These are phyloP conservation scores for Ophioninae sp. DNA, from an alignment of 2,888 invertebrate genomes.

Conservation along the genomic window DNA sequence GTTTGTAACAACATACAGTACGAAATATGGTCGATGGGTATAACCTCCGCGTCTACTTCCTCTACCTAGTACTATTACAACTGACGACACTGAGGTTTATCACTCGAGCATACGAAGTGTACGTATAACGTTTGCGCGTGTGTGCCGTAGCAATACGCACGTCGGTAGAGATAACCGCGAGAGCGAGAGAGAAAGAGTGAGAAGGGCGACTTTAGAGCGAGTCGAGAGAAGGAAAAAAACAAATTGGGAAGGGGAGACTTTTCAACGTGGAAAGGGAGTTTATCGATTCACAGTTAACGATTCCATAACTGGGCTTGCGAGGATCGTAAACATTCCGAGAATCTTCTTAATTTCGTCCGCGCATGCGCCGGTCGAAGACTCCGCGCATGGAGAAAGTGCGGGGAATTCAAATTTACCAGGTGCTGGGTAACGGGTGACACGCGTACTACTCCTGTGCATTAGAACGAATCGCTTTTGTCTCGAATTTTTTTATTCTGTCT, in stretches of 20 bases:
- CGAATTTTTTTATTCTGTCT: too few relatives aligned
- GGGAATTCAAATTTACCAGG: background rate
- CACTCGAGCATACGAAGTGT: conserved; percentile 27
- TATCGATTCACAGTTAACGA: conserved; percentile 21
- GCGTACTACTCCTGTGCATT: too few relatives aligned
- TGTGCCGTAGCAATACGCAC: conserved; percentile 18
- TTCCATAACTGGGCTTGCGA: conserved; percentile 7
- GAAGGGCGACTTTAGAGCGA: conserved; percentile 13
- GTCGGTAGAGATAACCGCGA: conserved; percentile 54
- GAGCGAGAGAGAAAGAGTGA: background rate
- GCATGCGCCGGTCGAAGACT: background rate
- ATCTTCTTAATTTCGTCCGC: background rate
- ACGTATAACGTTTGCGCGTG: conserved; percentile 6
- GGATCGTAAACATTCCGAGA: background rate
- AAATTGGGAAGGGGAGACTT: background rate
- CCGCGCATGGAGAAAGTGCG: background rate
- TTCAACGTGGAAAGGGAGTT: conserved; percentile 18
- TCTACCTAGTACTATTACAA: conserved; percentile 54
- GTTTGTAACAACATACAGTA: background rate
- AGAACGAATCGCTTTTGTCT: too few relatives aligned
- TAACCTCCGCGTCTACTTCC: conserved; percentile 40
- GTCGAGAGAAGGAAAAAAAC: conserved; percentile 3
- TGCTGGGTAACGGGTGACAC: too few relatives aligned
- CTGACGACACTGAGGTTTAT: conserved; percentile 51
- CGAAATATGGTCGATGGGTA: background rate